Evolutionary conservation across 2,797 vertebrate genomes (phyloP).

Genomic region (Columba guinea): DNA sequence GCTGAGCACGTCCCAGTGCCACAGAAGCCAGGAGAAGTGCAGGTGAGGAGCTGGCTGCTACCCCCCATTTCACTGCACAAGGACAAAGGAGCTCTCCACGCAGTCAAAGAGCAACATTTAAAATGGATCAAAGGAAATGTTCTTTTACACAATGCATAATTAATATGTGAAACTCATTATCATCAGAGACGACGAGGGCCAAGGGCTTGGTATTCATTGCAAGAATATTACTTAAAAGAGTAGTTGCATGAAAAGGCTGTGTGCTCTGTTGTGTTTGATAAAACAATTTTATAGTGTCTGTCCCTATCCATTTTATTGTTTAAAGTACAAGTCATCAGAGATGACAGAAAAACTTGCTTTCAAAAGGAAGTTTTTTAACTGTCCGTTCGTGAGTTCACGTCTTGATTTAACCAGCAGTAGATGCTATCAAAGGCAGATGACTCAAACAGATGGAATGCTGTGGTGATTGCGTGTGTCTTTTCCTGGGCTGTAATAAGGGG

Average conservation of each 20-base stretch:
- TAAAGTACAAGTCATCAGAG: not conserved
- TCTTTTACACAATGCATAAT: slow-evolving; percentile 24
- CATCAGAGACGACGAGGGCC: not conserved
- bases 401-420: slow-evolving; percentile 2
- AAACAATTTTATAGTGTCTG: not conserved
- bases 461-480: not conserved
- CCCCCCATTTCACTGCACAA: not conserved
- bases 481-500: not conserved
- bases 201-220: not conserved
- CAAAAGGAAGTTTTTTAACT: not conserved
- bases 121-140: slow-evolving; percentile 37
- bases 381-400: not conserved
- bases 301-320: not conserved
- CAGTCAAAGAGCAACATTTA: not conserved
- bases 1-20: not conserved
- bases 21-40: not conserved
- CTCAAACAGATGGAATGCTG: not conserved
- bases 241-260: not conserved
- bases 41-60: not conserved
- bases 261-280: not conserved
- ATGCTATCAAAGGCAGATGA: slow-evolving; percentile 9
- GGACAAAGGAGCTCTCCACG: not conserved
- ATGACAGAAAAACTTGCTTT: not conserved
- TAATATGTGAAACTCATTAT: slow-evolving; percentile 6
- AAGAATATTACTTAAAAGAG: not conserved